Conservation (phyloP, 2,113 vertebrate species). For the Miniopterus natalensis region DNA sequence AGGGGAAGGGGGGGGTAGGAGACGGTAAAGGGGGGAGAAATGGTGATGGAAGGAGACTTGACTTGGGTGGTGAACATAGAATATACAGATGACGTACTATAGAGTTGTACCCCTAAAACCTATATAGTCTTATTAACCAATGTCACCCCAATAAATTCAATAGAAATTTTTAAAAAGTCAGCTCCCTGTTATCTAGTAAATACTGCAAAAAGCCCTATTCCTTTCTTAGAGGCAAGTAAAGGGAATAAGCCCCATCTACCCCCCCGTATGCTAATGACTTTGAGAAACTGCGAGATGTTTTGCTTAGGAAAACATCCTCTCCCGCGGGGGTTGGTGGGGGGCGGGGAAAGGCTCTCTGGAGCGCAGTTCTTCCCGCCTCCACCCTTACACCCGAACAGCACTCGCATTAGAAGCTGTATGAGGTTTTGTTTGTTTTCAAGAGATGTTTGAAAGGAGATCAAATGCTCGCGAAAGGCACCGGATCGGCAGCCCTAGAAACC, state of each 20-base stretch:
- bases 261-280: not conserved
- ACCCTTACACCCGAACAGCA: constrained; percentile 8
- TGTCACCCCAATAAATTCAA: not conserved
- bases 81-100: not conserved
- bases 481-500: constrained; percentile 48
- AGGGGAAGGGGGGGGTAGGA: not conserved
- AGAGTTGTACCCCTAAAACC: not conserved
- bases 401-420: constrained; percentile 50
- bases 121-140: not conserved
- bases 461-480: constrained; percentile 65
- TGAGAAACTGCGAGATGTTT: constrained; percentile 40
- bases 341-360: not conserved
- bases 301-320: constrained; percentile 4
- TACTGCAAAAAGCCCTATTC: not conserved
- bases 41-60: not conserved
- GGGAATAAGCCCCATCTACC: not conserved
- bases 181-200: not conserved
- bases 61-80: not conserved
- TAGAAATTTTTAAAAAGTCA: not conserved
- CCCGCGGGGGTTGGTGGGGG: not conserved
- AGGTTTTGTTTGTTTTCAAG: constrained; percentile 79
- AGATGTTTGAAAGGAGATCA: constrained; percentile 75
- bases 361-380: constrained; percentile 35
- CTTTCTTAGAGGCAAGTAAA: not conserved
- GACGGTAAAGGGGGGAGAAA: not conserved